Percentiles rank a stretch among this genome's conserved stretches.
phyloP scores from a whole-genome alignment of 2,113 vertebrate species.

The Microcebus griseorufus region DNA sequence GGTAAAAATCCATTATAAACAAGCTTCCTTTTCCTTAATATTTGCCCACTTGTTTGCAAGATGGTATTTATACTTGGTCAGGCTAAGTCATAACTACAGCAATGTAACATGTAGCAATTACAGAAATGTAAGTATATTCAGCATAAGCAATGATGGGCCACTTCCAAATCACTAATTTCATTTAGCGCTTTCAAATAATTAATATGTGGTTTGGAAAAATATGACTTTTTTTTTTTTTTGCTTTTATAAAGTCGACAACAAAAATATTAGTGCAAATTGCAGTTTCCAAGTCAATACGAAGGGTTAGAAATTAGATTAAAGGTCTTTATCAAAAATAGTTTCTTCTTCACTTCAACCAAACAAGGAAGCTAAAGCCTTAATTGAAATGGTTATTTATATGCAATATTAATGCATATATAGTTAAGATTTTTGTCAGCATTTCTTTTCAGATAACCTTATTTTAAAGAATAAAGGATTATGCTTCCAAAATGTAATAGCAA shows the following conservation, averaged over 20 bases:
- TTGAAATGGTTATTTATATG: background rate
- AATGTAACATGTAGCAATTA: background rate
- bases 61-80: background rate
- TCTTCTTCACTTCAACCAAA: background rate
- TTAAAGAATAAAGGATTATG: background rate
- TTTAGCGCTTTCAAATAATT: slow-evolving; percentile 36
- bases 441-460: background rate
- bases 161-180: background rate
- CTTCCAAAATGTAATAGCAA: background rate
- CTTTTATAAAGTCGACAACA: slow-evolving; percentile 46
- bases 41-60: background rate
- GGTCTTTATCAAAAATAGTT: background rate
- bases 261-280: background rate
- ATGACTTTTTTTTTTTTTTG: background rate
- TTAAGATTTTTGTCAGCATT: slow-evolving; percentile 15
- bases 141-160: background rate
- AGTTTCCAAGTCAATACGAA: background rate
- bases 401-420: background rate
- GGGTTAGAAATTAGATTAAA: slow-evolving; percentile 45
- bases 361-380: background rate
- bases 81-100: background rate
- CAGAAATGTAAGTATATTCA: background rate
- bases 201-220: background rate
- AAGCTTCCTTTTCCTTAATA: background rate
- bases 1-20: background rate